Percentiles rank a stretch among this genome's conserved stretches.
These are phyloP conservation scores for Gymnodraco acuticeps DNA, from an alignment of 2,797 vertebrate species.

Conservation along the genomic window DNA sequence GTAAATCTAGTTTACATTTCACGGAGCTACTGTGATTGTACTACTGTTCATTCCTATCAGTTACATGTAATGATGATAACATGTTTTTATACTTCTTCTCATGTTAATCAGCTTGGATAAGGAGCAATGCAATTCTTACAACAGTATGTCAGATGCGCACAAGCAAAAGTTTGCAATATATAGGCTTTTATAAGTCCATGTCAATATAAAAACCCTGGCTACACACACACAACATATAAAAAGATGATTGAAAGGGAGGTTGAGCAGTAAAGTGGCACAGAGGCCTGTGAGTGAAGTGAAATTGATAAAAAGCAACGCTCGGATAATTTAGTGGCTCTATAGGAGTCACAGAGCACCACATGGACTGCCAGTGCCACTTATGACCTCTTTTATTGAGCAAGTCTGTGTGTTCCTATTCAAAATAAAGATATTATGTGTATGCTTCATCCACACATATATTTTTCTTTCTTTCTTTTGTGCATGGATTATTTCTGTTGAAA, in stretches of 20 bases:
- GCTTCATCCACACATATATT: background rate
- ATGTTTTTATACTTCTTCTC: background rate
- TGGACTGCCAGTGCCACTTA: slow-evolving; percentile 14
- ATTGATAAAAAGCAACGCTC: slow-evolving; percentile 44
- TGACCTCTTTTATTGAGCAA: slow-evolving; percentile 3
- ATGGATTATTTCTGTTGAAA: background rate
- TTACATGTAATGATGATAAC: background rate
- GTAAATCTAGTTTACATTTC: background rate
- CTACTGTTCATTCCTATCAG: background rate
- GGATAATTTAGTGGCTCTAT: slow-evolving; percentile 42
- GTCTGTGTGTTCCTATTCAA: background rate
- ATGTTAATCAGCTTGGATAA: background rate
- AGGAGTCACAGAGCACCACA: slow-evolving; percentile 26
- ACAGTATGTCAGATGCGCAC: background rate
- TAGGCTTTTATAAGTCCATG: slow-evolving; percentile 19
- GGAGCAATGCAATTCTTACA: slow-evolving; percentile 7
- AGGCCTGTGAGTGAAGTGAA: slow-evolving; percentile 43
- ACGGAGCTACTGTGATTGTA: background rate
- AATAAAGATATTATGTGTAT: background rate
- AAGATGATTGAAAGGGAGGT: slow-evolving; percentile 18
- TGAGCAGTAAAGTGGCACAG: slow-evolving; percentile 25
- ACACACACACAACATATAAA: too few species aligned
- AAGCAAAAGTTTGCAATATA: slow-evolving; percentile 13
- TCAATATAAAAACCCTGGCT: slow-evolving; percentile 8
- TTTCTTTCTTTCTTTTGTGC: background rate